phyloP scores from a whole-genome alignment of 2,888 invertebrate genomes.

The Caprella mutica region DNA sequence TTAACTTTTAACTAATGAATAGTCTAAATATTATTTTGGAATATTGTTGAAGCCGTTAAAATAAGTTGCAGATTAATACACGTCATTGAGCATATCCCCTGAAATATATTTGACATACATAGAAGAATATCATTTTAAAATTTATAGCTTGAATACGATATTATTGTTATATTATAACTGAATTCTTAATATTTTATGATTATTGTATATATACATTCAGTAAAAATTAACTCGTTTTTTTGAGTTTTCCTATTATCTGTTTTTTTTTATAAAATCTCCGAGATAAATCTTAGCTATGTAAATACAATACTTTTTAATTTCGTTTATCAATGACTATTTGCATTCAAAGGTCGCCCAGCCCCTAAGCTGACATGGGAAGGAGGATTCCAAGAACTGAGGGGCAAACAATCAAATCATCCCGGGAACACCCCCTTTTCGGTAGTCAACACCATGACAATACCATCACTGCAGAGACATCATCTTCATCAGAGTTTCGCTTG shows the following conservation, averaged over 20 bases:
- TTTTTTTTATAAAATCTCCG: neutral
- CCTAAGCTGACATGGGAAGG: conserved; percentile 29
- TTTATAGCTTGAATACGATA: neutral
- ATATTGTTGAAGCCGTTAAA: neutral
- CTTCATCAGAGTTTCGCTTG: conserved; percentile 26
- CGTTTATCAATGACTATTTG: no score
- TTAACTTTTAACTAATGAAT: neutral
- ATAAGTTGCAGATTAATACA: neutral
- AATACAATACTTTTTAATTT: no score
- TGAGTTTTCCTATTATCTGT: neutral
- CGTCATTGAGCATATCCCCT: neutral
- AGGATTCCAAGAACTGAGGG: conserved; percentile 22
- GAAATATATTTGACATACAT: neutral
- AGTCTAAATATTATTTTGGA: neutral
- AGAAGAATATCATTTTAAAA: neutral
- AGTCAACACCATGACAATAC: conserved; percentile 22
- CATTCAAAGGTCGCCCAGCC: conserved; percentile 31
- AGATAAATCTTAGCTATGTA: neutral
- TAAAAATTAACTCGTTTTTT: neutral
- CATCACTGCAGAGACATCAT: conserved; percentile 23
- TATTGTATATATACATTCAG: neutral
- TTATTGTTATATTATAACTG: neutral
- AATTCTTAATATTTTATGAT: neutral
- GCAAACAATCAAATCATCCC: neutral
- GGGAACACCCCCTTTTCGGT: conserved; percentile 10